Percentiles rank a stretch among this genome's conserved stretches.
phyloP scores from a whole-genome alignment of 2,113 vertebrate genomes.

The Bagarius yarrelli region DNA sequence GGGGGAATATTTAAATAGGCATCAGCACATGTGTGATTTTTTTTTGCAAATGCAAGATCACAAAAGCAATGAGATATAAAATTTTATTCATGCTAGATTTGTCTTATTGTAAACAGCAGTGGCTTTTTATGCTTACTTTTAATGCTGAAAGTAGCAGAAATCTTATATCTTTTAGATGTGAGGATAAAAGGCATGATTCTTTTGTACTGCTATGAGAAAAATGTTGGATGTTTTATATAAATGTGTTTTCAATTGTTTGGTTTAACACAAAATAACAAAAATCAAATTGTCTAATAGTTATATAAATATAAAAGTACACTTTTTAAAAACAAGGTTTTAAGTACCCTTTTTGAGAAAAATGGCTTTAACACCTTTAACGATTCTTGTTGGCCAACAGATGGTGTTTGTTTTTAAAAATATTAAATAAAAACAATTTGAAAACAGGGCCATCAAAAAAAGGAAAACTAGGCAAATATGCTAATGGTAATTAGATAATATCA shows the following conservation, averaged over 20 bases:
- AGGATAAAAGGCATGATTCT: neutral
- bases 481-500: neutral
- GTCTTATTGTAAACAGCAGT: constrained; percentile 42
- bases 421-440: neutral
- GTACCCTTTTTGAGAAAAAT: too few species aligned
- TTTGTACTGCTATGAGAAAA: neutral
- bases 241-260: neutral
- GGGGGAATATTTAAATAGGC: constrained; percentile 50
- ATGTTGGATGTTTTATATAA: neutral
- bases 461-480: neutral
- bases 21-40: constrained; percentile 37
- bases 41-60: constrained; percentile 50
- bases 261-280: neutral
- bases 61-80: constrained; percentile 38
- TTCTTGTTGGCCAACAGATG: neutral
- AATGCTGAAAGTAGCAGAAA: neutral
- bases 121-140: constrained; percentile 31
- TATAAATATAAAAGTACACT: neutral
- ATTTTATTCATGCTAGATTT: constrained; percentile 33
- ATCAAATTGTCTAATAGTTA: too few species aligned
- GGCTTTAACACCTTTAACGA: neutral
- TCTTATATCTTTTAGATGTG: neutral
- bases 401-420: neutral
- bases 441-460: neutral
- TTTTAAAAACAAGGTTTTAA: too few species aligned